Base-by-base conservation (phyloP, 2,113 vertebrate species). In the Microcebus jonahi region DNA sequence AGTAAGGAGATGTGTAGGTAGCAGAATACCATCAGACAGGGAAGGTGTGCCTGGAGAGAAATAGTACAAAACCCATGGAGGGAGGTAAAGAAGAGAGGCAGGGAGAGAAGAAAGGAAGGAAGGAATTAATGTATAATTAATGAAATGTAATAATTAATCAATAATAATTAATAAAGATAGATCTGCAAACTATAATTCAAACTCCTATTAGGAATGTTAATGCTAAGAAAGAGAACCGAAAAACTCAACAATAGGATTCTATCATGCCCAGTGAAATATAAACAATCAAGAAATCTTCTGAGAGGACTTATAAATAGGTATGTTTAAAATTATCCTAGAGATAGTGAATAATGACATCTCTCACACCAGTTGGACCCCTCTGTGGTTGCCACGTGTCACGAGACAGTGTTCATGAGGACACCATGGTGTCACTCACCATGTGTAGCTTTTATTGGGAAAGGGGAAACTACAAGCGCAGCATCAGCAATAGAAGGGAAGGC, bases 101-200 rank as follows among this genome's bases (percentile, higher is more conserved):
- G 18, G 42, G 20, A 87, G n/a, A 61, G 25, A 87, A 42, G 39
- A 4, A 55, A 50, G 12, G 53, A 55, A 59, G 25, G 18, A 67
- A 77, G 27, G 13, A 81, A 80, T 63, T 65, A 39, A 45, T 65
- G 71, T 21, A 59, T 42, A 36, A 68, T 57, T 68, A 90, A 53
- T 31, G 67, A 68, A 42, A 11, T 36, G 57, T 10, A n/a, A 27
- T 21, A 80, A 79, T 25, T 57, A 34, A 77, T 31, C 73, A 29
- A 63, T 53, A 20, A 79, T 53, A 76, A 50, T 39, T 29, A 53
- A 63, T 87, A 29, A 70, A 88, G 34, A 90, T 17, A 81, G 21
- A 81, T 21, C 48, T 80, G 27, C 17, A 42, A 63, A 77, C n/a
- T 63, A 89, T 82, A 68, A 90, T 73, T 39, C 75, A 88, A 94